Base-by-base conservation (phyloP, 1,140 invertebrate species). In the Saccostrea cuccullata region DNA sequence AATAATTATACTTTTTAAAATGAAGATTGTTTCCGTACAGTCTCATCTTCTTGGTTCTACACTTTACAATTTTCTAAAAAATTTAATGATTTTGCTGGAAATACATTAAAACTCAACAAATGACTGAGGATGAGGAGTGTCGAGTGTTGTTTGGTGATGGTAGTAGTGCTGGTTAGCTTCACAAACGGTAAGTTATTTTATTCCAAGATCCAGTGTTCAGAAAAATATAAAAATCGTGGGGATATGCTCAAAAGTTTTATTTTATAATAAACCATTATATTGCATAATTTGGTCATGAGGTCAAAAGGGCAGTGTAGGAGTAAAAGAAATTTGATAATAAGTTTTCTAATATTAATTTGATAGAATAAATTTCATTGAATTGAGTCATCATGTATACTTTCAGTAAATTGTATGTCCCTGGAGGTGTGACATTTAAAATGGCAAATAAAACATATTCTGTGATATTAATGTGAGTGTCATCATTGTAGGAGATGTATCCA, bases 31-130 rank as follows among this genome's bases (percentile, higher is more conserved):
- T 15, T 77, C 70, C 26, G 70, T 30, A 77, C 12, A 77, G 1
- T 13, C 30, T 17, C 0, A 15, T 26, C 23, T 36, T 36, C 2
- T 36, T 30, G 70, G 70, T 77, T 77, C 15, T 36, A 30, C 6
- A 77, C 15, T 77, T 77, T 77, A 77, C 70, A 12, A 12, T 77
- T 77, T 77, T 36, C 9, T 12, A 30, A 77, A 77, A 77, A 73
- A 15, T 77, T 30, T 77, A 15, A 77, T 77, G 26, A 26, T 20
- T 64, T n/a, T 64, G 70, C 30, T 77, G 70, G 70, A 77, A 77
- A 77, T 77, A 77, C 70, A 77, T 77, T 77, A 77, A 73, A 77
- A 15, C 70, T 30, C 26, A 77, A 77, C 70, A 77, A 77, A 77
- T 77, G 70, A 77, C 70, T 77, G 30, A 77, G 70, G 13, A 77